phyloP scores from a whole-genome alignment of 2,113 vertebrate genomes.

The Shinisaurus crocodilurus region DNA sequence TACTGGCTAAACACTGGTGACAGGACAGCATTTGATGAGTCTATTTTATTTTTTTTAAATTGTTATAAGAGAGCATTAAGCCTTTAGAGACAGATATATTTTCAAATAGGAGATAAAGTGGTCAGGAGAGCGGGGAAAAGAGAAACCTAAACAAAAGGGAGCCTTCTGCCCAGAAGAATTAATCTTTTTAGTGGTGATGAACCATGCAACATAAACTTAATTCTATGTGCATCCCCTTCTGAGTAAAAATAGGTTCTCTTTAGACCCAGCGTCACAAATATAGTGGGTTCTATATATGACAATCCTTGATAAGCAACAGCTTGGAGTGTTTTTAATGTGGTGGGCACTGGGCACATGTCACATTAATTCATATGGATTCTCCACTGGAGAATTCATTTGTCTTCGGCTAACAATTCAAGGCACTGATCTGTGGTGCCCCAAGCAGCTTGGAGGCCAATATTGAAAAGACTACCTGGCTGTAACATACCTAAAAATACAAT shows the following conservation, averaged over 20 bases:
- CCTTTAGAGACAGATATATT: background rate
- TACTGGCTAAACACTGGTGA: conserved; percentile 35
- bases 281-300: background rate
- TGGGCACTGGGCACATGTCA: background rate
- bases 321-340: background rate
- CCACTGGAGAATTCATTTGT: background rate
- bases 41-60: background rate
- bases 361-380: background rate
- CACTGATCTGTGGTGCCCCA: background rate
- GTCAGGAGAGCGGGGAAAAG: too few species aligned
- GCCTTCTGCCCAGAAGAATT: background rate
- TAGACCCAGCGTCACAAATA: background rate
- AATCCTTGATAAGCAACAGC: background rate
- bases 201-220: background rate
- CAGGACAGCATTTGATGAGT: background rate
- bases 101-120: background rate
- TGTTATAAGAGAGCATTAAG: fast-evolving
- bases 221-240: background rate
- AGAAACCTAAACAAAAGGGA: background rate
- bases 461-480: background rate
- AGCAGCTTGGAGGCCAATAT: background rate
- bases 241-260: background rate
- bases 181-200: background rate
- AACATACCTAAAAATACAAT: background rate
- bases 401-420: background rate